Conservation (phyloP, 2,888 invertebrate species). For the Orthosia gothica region DNA sequence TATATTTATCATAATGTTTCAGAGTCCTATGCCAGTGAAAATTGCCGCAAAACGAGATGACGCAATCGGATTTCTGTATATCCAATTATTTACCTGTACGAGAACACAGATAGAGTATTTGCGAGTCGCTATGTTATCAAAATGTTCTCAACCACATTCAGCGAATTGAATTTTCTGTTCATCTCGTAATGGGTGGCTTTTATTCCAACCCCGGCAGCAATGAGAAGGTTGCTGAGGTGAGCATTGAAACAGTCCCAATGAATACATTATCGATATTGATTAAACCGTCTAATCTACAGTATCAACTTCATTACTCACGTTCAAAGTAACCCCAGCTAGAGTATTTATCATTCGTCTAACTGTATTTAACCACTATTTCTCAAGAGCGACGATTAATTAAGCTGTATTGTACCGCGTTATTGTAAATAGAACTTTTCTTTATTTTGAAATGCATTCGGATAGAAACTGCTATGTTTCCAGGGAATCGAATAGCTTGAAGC, state of each 20-base stretch:
- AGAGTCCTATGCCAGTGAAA: constrained; percentile 43
- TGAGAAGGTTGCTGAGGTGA: constrained; percentile 65
- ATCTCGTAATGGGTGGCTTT: constrained; percentile 79
- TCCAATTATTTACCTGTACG: constrained; percentile 47
- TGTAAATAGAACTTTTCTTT: too few species aligned
- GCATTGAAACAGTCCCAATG: constrained; percentile 69
- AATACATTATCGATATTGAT: too few species aligned
- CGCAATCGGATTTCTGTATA: constrained; percentile 71
- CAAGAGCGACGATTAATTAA: too few species aligned
- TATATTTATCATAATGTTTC: constrained; percentile 40
- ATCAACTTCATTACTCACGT: too few species aligned
- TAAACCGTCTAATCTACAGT: too few species aligned
- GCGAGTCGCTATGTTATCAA: constrained; percentile 76
- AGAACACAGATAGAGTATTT: constrained; percentile 70
- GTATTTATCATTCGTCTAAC: too few species aligned
- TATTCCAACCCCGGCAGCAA: constrained; percentile 66
- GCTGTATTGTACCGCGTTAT: too few species aligned
- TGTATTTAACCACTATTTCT: too few species aligned
- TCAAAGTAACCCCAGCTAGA: too few species aligned
- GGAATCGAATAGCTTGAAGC: too few species aligned
- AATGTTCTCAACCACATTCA: constrained; percentile 78
- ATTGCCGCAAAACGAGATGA: constrained; percentile 66
- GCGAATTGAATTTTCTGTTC: constrained; percentile 77
- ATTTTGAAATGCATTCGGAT: too few species aligned
- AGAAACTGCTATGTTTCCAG: too few species aligned